Base-by-base conservation (phyloP, 2,797 vertebrate species). In the Myiotriccus ornatus region DNA sequence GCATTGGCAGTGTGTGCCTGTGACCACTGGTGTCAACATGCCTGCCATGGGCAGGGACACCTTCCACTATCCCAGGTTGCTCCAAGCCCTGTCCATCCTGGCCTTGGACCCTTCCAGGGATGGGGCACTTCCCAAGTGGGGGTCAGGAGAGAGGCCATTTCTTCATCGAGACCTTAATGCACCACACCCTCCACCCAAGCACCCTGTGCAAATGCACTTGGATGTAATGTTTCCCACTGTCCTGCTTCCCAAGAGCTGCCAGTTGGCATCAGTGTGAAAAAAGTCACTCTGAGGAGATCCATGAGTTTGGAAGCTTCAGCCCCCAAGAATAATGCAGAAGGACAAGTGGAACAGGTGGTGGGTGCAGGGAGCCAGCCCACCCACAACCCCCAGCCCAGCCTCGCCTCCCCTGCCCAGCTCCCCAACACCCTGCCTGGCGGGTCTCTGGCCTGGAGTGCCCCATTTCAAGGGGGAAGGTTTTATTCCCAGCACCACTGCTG, bases 301-400 rank as follows among this genome's bases (percentile, higher is more conserved):
- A 12, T 3, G 13, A 10, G 19, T 60, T 56, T 41, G 34, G 56
- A 47, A 84, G 52, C 39, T 50, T 17, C 44, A 65, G 27, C 13
- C 35, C 7, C 0, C 0, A 3, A 5, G 28, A 73, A 53, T 32
- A 88, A 17, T 0, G 0, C 46, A 69, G 60, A 80, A 28, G 50
- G 64, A 39, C 22, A 6, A 68, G 20, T 1, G 1, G n/a, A 27
- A 37, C 3, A 4, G 57, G 63, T 16, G 32, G 17, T 22, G 62
- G n/a, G 35, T 27, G 50, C 7, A 37, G 7, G 60, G 25, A 90
- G 20, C 41, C 53, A 78, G 75, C 22, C 30, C 24, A 34, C 14
- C 6, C 4, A 0, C 28, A 53, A 17, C 12, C 16, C 41, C 10
- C 67, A 56, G 41, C 18, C 34, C 76, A 52, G 44, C n/a, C 30